Evolutionary conservation across 1,140 invertebrate genomes (phyloP), one percentile per base, ranked within the genome.

Genomic region (Trichoplusia ni): DNA sequence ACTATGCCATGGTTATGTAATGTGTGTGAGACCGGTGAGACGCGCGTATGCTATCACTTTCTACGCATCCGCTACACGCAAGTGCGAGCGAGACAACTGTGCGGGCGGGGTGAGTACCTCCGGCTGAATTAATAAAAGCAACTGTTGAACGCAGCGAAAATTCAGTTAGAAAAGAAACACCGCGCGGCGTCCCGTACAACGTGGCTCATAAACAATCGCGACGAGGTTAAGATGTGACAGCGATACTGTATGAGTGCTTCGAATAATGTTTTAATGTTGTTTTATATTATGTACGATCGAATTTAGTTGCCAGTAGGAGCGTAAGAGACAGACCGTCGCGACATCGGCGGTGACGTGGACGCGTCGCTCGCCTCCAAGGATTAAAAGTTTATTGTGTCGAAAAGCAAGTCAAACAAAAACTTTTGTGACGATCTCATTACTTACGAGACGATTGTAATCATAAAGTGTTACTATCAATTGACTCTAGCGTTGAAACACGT

Each of bases 101-200:
- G n/a, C 4, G 16, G 42, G 82, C 67, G 81, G 81, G 84, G 85
- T 79, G 81, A 80, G 74, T 59, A 72, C 44, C 25, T 35, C 33
- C 64, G 73, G 44, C 66, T 79, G 84, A 88, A 85, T 84, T 90
- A 82, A 88, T 90, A 90, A 88, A 90, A 90, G 78, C 87, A 87
- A 90, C 85, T 79, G 85, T 81, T 82, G 80, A 77, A 75, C 82
- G 71, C 67, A 63, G 77, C 79, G 72, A 79, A 84, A 87, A 85
- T 81, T 90, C 83, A 90, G 85, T 90, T 84, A 75, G 72, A 53
- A 79, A 78, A 76, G 69, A 75, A 73, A 77, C 74, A 67, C 69
- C 69, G 75, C 66, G 71, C 59, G 69, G 70, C 38, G 65, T 65
- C 59, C 64, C 69, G 67, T 74, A 67, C 77, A 54, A 65, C 56